Conservation (phyloP, 2,113 vertebrate species). For the Marmota monax region DNA sequence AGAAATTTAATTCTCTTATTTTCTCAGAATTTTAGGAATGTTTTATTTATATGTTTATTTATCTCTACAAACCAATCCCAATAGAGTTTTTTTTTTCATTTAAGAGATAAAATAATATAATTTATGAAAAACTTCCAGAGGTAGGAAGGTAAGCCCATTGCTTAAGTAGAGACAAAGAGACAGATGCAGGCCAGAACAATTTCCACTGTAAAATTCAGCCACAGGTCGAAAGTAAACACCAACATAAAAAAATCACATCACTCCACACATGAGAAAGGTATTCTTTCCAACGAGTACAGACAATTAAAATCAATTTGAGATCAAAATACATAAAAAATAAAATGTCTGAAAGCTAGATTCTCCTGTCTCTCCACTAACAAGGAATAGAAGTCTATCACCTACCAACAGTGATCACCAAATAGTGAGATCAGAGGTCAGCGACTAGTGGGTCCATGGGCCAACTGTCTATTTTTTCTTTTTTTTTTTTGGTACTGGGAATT, state of each 20-base stretch:
- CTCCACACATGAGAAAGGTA: background rate
- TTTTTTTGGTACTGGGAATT: no score
- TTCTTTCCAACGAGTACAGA: background rate
- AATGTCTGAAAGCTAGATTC: background rate
- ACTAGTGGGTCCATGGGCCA: background rate
- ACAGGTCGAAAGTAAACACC: background rate
- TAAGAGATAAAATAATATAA: background rate
- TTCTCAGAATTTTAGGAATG: conserved; percentile 6
- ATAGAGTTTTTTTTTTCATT: background rate
- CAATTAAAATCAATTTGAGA: background rate
- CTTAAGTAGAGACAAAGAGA: background rate
- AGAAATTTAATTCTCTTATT: conserved; percentile 2
- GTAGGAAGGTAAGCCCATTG: background rate
- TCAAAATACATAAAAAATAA: background rate
- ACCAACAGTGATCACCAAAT: background rate
- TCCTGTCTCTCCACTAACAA: background rate
- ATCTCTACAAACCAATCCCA: background rate
- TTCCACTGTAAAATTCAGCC: background rate
- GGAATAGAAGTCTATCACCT: background rate
- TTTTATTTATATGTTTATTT: background rate
- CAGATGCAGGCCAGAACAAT: background rate
- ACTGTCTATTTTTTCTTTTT: background rate
- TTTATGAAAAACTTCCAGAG: background rate
- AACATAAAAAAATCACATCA: background rate
- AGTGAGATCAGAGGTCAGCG: background rate